Conservation (phyloP, 2,113 vertebrate genomes). For the Uropsilus gracilis region DNA sequence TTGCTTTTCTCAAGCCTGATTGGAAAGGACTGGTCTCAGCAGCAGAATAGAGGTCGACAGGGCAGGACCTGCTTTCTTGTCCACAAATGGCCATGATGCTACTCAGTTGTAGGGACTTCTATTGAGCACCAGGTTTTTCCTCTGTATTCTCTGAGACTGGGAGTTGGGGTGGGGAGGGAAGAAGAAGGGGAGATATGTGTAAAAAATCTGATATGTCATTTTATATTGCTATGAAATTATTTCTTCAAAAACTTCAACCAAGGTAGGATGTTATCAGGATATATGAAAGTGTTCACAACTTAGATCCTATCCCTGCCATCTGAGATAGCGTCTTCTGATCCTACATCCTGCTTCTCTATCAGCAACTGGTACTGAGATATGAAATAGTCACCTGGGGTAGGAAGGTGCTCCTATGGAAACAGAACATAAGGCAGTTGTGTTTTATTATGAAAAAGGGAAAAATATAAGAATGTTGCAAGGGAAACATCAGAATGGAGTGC, state of each 20-base stretch:
- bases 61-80: background rate
- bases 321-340: background rate
- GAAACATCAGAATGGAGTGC: background rate
- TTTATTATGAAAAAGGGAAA: background rate
- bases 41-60: background rate
- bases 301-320: background rate
- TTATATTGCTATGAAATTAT: background rate
- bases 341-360: background rate
- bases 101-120: background rate
- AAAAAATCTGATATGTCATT: background rate
- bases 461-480: background rate
- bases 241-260: background rate
- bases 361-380: background rate
- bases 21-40: background rate
- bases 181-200: background rate
- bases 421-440: background rate
- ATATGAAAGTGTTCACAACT: background rate
- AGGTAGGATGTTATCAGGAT: background rate
- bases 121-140: background rate
- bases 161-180: too few species aligned
- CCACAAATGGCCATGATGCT: background rate
- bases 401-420: background rate
- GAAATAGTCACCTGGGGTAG: background rate
- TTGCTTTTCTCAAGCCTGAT: background rate
- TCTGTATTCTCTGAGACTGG: background rate